Evolutionary conservation across 2,888 invertebrate genomes (phyloP).

Genomic region (Diplolepis rosae): DNA sequence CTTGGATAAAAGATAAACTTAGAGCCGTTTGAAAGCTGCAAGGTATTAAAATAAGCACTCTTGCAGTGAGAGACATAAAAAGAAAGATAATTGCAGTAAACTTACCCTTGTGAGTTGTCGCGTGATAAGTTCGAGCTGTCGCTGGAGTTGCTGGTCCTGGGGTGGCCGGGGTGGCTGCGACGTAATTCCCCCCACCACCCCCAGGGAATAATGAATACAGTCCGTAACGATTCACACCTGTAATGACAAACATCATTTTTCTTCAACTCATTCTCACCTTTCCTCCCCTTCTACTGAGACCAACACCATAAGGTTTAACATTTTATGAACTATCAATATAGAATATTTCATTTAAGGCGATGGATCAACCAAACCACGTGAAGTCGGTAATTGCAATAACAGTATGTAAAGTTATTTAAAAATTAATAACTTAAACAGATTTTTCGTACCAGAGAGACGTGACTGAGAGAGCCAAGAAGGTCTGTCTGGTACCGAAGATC

Average conservation of each 20-base stretch:
- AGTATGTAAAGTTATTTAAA: too few relatives aligned
- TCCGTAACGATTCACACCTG: slow-evolving; percentile 82
- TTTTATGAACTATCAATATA: too few relatives aligned
- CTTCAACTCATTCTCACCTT: neutral
- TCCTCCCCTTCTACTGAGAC: too few relatives aligned
- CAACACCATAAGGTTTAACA: too few relatives aligned
- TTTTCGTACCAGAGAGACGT: too few relatives aligned
- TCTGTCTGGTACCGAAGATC: too few relatives aligned
- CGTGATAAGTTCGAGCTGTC: slow-evolving; percentile 65
- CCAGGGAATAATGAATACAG: slow-evolving; percentile 82
- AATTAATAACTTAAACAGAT: too few relatives aligned
- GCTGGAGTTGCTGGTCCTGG: slow-evolving; percentile 64
- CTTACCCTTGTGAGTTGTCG: slow-evolving; percentile 77
- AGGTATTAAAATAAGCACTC: slow-evolving; percentile 1
- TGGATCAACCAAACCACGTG: too few relatives aligned
- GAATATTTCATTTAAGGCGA: too few relatives aligned
- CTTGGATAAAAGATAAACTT: neutral
- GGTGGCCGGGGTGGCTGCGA: slow-evolving; percentile 67
- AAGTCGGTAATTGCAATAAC: too few relatives aligned
- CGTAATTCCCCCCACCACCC: slow-evolving; percentile 68
- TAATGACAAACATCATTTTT: slow-evolving; percentile 49
- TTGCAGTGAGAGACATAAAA: neutral
- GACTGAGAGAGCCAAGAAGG: too few relatives aligned
- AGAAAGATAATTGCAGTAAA: slow-evolving; percentile 36
- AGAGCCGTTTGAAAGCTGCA: neutral